Evolutionary conservation across 2,797 vertebrate species (phyloP).

Genomic region (Hypotaenidia philippensis): DNA sequence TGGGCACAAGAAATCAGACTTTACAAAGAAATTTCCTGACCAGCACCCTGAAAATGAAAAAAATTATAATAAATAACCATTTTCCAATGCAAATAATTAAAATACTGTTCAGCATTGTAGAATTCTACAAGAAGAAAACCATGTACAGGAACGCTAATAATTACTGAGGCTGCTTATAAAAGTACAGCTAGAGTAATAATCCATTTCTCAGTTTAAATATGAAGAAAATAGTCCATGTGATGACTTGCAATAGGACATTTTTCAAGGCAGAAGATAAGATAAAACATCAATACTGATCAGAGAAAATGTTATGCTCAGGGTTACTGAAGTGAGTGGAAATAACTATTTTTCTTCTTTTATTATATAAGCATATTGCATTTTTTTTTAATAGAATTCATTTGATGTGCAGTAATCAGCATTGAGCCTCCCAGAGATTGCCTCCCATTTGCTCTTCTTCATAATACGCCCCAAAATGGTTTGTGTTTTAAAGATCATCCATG

Average conservation of each 20-base stretch:
- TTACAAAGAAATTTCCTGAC: neutral
- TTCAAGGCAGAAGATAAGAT: neutral
- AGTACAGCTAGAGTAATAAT: neutral
- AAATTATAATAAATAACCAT: neutral
- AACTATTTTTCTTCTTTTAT: neutral
- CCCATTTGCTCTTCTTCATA: neutral
- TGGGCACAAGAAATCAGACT: neutral
- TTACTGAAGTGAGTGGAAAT: neutral
- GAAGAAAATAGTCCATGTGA: neutral
- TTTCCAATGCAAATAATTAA: conserved; percentile 13
- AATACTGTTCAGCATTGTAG: neutral
- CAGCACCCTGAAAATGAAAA: neutral
- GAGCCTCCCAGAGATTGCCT: neutral
- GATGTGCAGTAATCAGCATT: neutral
- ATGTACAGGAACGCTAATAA: neutral
- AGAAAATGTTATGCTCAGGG: neutral
- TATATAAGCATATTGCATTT: neutral
- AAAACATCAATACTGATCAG: neutral
- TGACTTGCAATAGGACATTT: neutral
- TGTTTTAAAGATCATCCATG: neutral
- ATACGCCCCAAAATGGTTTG: neutral
- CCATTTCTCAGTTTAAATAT: neutral
- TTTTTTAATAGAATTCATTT: neutral
- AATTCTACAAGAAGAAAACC: neutral
- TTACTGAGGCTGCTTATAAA: neutral